Percentiles rank a stretch among this genome's conserved stretches.
Conservation (phyloP, 2,113 vertebrate species). For the Notechis scutatus region DNA sequence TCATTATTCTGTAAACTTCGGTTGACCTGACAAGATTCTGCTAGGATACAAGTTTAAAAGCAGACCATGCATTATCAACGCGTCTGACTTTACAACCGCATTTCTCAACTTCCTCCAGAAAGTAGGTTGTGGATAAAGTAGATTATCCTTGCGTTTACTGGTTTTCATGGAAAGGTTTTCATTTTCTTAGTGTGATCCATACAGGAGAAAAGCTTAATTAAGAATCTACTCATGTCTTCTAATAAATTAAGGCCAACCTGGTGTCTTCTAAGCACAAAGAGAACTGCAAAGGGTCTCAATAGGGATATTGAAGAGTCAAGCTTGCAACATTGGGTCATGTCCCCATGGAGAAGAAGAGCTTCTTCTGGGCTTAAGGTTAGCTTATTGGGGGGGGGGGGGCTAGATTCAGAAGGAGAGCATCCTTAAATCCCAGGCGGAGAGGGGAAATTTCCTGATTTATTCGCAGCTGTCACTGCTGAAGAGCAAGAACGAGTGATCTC, state of each 20-base stretch:
- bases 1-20: not conserved
- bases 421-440: not conserved
- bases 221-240: fast-evolving
- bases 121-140: conserved; percentile 19
- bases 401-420: not conserved
- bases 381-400: not conserved
- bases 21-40: not conserved
- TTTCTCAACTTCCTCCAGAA: not conserved
- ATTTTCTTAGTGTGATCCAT: fast-evolving
- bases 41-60: not conserved
- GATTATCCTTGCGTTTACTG: conserved; percentile 23
- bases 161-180: not conserved
- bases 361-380: not conserved
- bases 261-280: not conserved
- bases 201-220: not conserved
- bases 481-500: not conserved
- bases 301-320: not conserved
- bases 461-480: not conserved
- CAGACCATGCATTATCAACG: not conserved
- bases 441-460: not conserved
- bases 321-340: not conserved
- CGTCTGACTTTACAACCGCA: not conserved
- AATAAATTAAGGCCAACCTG: not conserved
- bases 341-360: not conserved
- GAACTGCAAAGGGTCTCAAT: not conserved